Evolutionary conservation across 2,797 vertebrate species (phyloP).

Genomic region (Siniperca obscura): DNA sequence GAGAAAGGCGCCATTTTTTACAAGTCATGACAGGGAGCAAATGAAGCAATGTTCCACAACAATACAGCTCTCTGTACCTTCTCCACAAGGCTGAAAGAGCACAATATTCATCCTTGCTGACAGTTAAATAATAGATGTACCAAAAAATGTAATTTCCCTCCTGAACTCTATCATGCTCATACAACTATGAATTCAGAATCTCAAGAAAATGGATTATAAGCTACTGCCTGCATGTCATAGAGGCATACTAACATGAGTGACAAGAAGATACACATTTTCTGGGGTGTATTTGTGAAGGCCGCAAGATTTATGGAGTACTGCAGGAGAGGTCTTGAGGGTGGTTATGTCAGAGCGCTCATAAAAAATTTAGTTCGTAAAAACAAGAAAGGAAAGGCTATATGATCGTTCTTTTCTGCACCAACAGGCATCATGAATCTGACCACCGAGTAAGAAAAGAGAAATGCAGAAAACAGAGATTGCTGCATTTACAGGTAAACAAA

Average conservation of each 20-base stretch:
- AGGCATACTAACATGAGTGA: constrained; percentile 70
- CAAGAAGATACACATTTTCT: constrained; percentile 68
- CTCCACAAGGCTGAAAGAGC: constrained; percentile 72
- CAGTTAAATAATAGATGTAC: constrained; percentile 84
- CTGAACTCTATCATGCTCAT: constrained; percentile 76
- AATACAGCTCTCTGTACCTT: constrained; percentile 64
- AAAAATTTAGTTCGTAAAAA: constrained; percentile 73
- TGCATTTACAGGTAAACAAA: constrained; percentile 52
- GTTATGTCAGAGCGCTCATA: constrained; percentile 69
- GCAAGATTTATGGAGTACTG: constrained; percentile 68
- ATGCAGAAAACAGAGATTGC: constrained; percentile 41
- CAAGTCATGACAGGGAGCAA: constrained; percentile 72
- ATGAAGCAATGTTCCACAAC: constrained; percentile 70
- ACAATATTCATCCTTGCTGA: constrained; percentile 79
- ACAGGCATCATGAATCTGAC: constrained; percentile 45
- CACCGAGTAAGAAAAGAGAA: constrained; percentile 32
- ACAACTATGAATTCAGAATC: constrained; percentile 73
- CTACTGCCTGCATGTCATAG: constrained; percentile 53
- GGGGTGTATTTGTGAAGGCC: constrained; percentile 60
- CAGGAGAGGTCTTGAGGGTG: constrained; percentile 61
- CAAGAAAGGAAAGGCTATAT: constrained; percentile 49
- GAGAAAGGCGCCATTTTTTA: constrained; percentile 60
- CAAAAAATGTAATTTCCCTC: constrained; percentile 76
- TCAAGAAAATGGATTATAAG: constrained; percentile 71
- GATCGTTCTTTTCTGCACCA: constrained; percentile 37